phyloP scores from a whole-genome alignment of 2,797 vertebrate genomes.

The Buceros bicornis region DNA sequence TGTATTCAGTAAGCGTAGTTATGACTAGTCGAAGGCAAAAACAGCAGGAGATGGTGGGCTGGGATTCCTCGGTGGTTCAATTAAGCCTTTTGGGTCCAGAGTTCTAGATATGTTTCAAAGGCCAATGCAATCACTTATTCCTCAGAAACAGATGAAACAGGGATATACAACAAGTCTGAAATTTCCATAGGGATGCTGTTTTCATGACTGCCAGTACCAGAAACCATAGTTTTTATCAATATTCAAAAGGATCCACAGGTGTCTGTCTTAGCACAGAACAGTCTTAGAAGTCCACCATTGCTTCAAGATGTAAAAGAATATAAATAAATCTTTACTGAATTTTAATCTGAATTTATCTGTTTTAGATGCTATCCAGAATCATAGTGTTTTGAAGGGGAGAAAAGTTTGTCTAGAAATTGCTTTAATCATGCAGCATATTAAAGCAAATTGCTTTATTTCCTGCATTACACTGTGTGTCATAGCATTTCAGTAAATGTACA shows the following conservation, averaged over 20 bases:
- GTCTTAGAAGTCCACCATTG: conserved; percentile 30
- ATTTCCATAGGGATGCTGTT: conserved; percentile 24
- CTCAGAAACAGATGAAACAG: conserved; percentile 24
- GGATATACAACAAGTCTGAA: neutral
- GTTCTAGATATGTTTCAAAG: conserved; percentile 21
- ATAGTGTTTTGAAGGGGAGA: neutral
- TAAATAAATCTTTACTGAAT: conserved; percentile 11
- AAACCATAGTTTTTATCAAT: neutral
- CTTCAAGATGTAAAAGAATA: conserved; percentile 13
- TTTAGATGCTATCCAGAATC: neutral
- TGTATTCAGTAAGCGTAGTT: neutral
- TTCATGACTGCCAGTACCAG: conserved; percentile 18
- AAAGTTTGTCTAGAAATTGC: neutral
- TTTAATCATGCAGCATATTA: neutral
- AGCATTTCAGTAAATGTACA: neutral
- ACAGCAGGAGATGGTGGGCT: neutral
- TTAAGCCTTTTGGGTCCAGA: neutral
- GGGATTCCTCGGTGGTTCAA: conserved; percentile 22
- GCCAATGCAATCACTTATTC: neutral
- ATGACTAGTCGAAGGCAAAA: neutral
- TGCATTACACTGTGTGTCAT: neutral
- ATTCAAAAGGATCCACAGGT: neutral
- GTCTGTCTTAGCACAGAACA: neutral
- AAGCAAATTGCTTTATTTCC: neutral
- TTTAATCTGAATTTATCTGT: neutral